Percentiles rank a stretch among this genome's conserved stretches.
These are phyloP conservation scores for Melospiza melodia DNA, from an alignment of 2,113 vertebrate species.

Conservation along the genomic window DNA sequence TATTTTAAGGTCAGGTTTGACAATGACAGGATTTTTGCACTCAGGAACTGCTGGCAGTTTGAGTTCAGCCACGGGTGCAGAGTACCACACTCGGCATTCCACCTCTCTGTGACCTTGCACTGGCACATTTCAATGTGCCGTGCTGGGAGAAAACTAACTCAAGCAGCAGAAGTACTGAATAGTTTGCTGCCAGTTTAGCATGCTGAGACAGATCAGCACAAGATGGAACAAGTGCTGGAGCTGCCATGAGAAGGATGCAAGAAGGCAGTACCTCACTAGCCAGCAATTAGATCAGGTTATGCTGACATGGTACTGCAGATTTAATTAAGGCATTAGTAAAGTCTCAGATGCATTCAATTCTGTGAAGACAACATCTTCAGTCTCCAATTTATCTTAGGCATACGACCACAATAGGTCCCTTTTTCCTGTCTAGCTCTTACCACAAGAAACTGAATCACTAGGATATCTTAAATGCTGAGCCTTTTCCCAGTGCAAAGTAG, in stretches of 20 bases:
- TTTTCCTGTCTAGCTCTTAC: background rate
- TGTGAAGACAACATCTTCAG: background rate
- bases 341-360: background rate
- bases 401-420: background rate
- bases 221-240: background rate
- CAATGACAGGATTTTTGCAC: background rate
- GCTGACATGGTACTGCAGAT: background rate
- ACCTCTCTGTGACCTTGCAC: background rate
- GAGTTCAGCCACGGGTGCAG: background rate
- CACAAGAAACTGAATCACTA: background rate
- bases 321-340: slow-evolving; percentile 19
- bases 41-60: background rate
- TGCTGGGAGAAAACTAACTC: background rate
- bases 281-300: slow-evolving; percentile 21
- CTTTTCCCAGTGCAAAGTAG: background rate
- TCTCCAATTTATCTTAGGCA: background rate
- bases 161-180: background rate
- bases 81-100: background rate
- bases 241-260: background rate
- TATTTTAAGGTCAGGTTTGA: background rate
- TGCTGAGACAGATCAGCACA: background rate
- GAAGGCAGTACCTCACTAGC: background rate
- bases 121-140: background rate
- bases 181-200: background rate
- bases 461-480: background rate